Evolutionary conservation across 2,113 vertebrate species (phyloP), one percentile per base, ranked within the genome.

Genomic region (Silurus asotus): DNA sequence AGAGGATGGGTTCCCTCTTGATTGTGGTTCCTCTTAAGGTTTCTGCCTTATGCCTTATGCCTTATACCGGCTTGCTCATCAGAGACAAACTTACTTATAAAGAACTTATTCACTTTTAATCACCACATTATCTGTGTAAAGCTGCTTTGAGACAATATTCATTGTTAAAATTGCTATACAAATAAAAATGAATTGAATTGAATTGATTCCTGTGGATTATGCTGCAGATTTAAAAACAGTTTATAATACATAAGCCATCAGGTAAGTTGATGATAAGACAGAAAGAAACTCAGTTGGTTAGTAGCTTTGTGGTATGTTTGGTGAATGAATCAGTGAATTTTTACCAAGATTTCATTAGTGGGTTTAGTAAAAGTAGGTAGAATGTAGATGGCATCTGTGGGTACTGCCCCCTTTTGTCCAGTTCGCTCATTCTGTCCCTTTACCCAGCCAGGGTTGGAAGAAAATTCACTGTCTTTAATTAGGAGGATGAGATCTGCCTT

Each of bases 401-500:
- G 95, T 80, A 99, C 93, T 13, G 95, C 95, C 19, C 98, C 98
- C 0, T 79, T 95, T 90, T 94, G 92, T 65, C 90, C 93, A 0
- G 96, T 97, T 87, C 95, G 92, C 81, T 97, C 95, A 48, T 95
- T 97, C 83, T 96, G 92, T 67, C 94, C 96, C 88, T 88, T 91
- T 20, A 95, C 90, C 98, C 98, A 99, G 37, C 92, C 94, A n/a
- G 90, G 93, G 5, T 94, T 91, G 84, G 90, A 84, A 82, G 95
- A 91, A 69, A 92, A 90, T 70, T 94, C 96, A 58, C 96, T 91
- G 65, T 96, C 96, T 90, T 95, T 93, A 0, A 95, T 94, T 53
- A 99, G 90, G 86, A 95, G 90, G 82, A 99, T 94, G 69, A 99
- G 94, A 87, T 99, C 97, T 65, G 97, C 97, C 86, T 95, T 99